These are phyloP conservation scores for Epizoanthus fatuus DNA, from an alignment of 92 coral and sea anemone genomes.

Conservation along the genomic window DNA sequence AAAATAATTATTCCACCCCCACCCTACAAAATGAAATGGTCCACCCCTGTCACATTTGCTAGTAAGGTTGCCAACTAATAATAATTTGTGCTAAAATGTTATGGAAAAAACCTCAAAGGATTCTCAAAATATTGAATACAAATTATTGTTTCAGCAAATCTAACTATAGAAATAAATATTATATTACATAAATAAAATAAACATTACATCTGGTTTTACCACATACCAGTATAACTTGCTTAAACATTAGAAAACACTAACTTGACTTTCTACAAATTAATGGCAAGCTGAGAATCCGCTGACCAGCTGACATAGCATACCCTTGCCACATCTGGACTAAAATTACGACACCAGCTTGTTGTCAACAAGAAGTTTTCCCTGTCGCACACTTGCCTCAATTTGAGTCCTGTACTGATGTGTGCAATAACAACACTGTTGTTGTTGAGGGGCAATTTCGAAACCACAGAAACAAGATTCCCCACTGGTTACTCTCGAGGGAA, in stretches of 20 bases:
- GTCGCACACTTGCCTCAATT: conserved; percentile 68
- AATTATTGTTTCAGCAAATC: too few relatives aligned
- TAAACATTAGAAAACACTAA: not conserved
- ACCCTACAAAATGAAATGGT: conserved; percentile 23
- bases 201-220: not conserved
- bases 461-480: conserved; percentile 85
- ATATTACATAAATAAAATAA: too few relatives aligned
- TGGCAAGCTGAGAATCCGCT: too few relatives aligned
- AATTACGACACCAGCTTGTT: too few relatives aligned
- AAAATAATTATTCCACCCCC: not conserved
- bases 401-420: conserved; percentile 65
- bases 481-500: conserved; percentile 73
- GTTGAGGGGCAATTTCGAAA: conserved; percentile 46
- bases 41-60: not conserved
- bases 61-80: not conserved
- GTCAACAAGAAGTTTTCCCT: conserved; percentile 55
- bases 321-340: too few relatives aligned
- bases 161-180: too few relatives aligned
- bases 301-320: too few relatives aligned
- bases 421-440: conserved; percentile 73
- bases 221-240: not conserved
- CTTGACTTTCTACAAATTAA: not conserved
- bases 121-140: not conserved
- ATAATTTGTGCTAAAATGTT: not conserved
- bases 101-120: not conserved